Conservation (phyloP, 2,888 invertebrate genomes). For the Rhodophaea formosa region DNA sequence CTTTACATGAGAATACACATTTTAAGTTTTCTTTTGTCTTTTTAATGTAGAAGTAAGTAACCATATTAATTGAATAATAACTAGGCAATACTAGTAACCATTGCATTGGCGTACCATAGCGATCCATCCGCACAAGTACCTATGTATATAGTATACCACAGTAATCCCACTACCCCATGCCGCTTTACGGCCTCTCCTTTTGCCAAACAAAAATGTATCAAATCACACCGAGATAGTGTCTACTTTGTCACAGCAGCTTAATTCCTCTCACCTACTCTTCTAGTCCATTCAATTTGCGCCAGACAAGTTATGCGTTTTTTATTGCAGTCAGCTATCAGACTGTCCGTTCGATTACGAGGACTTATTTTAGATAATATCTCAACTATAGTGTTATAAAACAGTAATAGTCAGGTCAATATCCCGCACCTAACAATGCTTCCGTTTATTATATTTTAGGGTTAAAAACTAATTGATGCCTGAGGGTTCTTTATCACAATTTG, state of each 20-base stretch:
- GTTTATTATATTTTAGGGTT: too few species aligned
- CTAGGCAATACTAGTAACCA: constrained; percentile 8
- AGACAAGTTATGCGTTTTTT: constrained; percentile 73
- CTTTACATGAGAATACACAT: too few species aligned
- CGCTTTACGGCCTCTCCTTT: constrained; percentile 40
- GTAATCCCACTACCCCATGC: constrained; percentile 48
- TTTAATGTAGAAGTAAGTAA: too few species aligned
- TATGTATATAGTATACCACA: constrained; percentile 22
- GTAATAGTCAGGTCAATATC: constrained; percentile 3
- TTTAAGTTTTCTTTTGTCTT: too few species aligned
- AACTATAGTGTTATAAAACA: not conserved
- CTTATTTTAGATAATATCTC: constrained; percentile 43
- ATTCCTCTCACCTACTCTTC: constrained; percentile 46
- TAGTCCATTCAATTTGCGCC: constrained; percentile 68
- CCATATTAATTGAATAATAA: too few species aligned
- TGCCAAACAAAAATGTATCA: constrained; percentile 39
- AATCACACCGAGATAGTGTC: constrained; percentile 32
- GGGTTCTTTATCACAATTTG: too few species aligned
- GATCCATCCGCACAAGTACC: constrained; percentile 11
- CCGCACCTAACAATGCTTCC: not conserved
- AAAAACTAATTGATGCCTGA: too few species aligned
- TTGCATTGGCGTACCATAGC: constrained; percentile 18
- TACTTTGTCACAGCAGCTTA: constrained; percentile 27
- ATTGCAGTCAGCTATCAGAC: constrained; percentile 68
- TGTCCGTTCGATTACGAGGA: constrained; percentile 58